A percentile compares a stretch with the other conserved stretches of the same genome.
These are phyloP conservation scores for Macrophya annulata DNA, from an alignment of 2,888 invertebrate species.

Conservation along the genomic window DNA sequence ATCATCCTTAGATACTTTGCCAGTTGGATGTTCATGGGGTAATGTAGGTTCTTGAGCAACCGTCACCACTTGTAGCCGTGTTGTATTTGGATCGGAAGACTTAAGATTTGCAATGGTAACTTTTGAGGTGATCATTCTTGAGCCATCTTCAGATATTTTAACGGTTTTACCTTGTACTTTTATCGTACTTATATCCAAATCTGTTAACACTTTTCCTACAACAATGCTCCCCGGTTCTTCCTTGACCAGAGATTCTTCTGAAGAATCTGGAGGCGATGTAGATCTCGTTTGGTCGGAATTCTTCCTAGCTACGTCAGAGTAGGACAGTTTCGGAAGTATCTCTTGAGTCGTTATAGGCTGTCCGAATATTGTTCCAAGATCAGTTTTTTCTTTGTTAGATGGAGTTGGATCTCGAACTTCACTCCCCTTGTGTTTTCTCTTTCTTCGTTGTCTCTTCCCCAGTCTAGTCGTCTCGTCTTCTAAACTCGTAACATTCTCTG, in stretches of 20 bases:
- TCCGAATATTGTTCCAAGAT: conserved; percentile 66
- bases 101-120: conserved; percentile 45
- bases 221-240: conserved; percentile 49
- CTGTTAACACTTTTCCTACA: conserved; percentile 55
- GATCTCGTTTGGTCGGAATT: conserved; percentile 59
- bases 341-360: conserved; percentile 64
- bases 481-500: conserved; percentile 55
- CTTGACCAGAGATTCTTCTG: conserved; percentile 60
- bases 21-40: conserved; percentile 17
- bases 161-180: conserved; percentile 16
- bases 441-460: conserved; percentile 64
- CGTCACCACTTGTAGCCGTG: conserved; percentile 22
- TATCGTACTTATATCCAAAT: conserved; percentile 37
- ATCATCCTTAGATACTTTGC: conserved; percentile 20
- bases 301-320: conserved; percentile 70
- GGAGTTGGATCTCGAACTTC: conserved; percentile 62
- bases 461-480: conserved; percentile 57
- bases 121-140: conserved; percentile 46
- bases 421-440: conserved; percentile 65
- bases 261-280: conserved; percentile 52
- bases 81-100: conserved; percentile 26
- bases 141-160: conserved; percentile 40
- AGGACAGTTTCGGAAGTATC: conserved; percentile 65
- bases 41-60: conserved; percentile 15
- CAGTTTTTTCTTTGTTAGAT: conserved; percentile 58